Base-by-base conservation (phyloP, 92 coral and sea anemone genomes). In the Phymanthus crucifer region DNA sequence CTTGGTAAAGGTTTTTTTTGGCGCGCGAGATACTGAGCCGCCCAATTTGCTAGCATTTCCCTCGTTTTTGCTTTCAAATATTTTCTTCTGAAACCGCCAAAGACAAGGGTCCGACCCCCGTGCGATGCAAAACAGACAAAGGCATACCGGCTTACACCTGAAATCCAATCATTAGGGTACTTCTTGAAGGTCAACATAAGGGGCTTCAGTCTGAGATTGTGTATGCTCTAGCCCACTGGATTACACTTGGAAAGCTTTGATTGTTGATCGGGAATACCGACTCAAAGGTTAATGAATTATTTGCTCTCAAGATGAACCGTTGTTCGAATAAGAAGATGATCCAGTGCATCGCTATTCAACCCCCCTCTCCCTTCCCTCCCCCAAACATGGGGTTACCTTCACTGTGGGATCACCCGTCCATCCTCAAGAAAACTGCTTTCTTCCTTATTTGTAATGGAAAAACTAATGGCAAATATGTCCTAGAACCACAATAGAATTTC, bases 101-200 rank as follows among this genome's bases (percentile, higher is more conserved):
- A 70, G 74, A 70, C 16, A 70, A 35, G 74, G 36, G 18, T 61
- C 68, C 68, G 68, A 61, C 68, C 68, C 34, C 68, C n/a, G n/a
- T 61, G 33, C 68, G 68, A 61, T 61, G 34, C 33, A 61, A 10
- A 61, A 61, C 68, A 61, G 68, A 61, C 68, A 61, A 13, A 61
- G 68, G 29, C 34, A 12, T 24, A 29, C 68, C 64, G 64, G 68
- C 68, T 27, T 61, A 61, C 68, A 61, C 33, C 34, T 61, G 68
- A 61, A 61, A 61, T 34, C 68, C 26, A 56, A 37, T 77, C 68
- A 77, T 77, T 77, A 77, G 24, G 37, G 81, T 38, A 77, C 35
- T 64, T 77, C 68, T 64, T 24, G 16, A 77, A 77, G 48, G 65
- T 77, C 72, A 61, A 40, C 38, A 77, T 77, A 13, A 77, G 23